These are phyloP conservation scores for Mizuhopecten yessoensis DNA, from an alignment of 1,140 invertebrate genomes.

Conservation along the genomic window DNA sequence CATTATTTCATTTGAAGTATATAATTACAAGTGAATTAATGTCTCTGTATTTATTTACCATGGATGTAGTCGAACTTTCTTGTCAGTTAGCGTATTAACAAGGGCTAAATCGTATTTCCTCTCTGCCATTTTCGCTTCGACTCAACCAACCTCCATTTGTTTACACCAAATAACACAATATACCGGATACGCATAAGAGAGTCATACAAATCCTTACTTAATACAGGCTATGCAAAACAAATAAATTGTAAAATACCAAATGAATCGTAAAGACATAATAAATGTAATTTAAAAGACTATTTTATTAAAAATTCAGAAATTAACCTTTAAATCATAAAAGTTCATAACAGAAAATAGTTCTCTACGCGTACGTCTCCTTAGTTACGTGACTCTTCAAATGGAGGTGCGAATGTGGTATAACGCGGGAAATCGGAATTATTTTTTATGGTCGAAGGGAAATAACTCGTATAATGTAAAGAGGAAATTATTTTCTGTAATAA, in stretches of 20 bases:
- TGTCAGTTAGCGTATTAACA: conserved; percentile 74
- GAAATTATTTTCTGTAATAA: too few species aligned
- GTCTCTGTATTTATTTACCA: too few species aligned
- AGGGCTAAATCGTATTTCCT: conserved; percentile 78
- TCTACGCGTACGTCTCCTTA: not conserved
- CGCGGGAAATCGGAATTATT: not conserved
- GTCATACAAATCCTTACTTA: not conserved
- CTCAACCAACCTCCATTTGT: conserved; percentile 56
- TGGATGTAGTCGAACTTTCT: conserved; percentile 76
- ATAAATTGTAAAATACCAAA: not conserved
- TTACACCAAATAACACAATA: conserved; percentile 50
- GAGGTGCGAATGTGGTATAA: not conserved
- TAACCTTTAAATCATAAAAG: not conserved
- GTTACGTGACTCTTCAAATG: conserved; percentile 18
- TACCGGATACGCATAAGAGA: conserved; percentile 42
- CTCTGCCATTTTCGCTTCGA: conserved; percentile 70
- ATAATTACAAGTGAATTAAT: too few species aligned
- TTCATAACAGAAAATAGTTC: not conserved
- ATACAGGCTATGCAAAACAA: too few species aligned
- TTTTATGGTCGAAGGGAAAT: not conserved
- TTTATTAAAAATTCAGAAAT: not conserved
- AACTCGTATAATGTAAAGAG: too few species aligned
- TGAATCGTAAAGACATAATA: not conserved
- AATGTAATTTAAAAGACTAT: too few species aligned
- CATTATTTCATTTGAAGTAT: too few species aligned